Evolutionary conservation across 2,113 vertebrate species (phyloP).

Genomic region (Misgurnus mizolepis): DNA sequence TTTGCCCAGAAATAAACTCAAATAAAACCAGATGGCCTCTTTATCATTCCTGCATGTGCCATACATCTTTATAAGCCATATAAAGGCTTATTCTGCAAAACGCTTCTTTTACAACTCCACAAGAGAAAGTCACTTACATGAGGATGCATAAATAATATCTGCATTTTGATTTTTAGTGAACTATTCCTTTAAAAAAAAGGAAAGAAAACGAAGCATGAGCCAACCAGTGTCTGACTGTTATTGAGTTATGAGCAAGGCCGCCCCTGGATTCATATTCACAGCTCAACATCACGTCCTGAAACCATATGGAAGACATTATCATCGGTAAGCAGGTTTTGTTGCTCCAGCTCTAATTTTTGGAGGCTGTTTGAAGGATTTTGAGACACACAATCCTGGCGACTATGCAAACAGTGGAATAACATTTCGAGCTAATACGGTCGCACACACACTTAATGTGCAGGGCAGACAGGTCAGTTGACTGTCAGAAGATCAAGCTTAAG

Average conservation of each 20-base stretch:
- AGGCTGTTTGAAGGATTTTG: constrained; percentile 16
- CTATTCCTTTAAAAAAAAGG: background rate
- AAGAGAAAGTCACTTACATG: background rate
- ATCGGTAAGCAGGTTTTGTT: constrained; percentile 23
- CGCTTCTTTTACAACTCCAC: background rate
- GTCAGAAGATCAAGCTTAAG: constrained; percentile 62
- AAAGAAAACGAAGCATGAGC: background rate
- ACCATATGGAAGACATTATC: constrained; percentile 44
- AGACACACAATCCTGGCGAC: constrained; percentile 32
- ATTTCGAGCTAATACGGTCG: constrained; percentile 26
- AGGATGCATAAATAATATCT: constrained; percentile 2
- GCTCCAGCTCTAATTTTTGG: constrained; percentile 36
- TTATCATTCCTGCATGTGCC: too few relatives aligned
- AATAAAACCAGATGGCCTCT: too few relatives aligned
- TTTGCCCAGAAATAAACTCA: too few relatives aligned
- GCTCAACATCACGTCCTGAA: background rate
- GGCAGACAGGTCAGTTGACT: constrained; percentile 61
- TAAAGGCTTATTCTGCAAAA: background rate
- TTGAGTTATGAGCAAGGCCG: constrained; percentile 16
- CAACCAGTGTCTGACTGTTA: background rate
- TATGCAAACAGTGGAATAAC: constrained; percentile 31
- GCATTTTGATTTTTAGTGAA: background rate
- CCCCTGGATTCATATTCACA: constrained; percentile 14
- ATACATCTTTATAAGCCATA: too few relatives aligned
- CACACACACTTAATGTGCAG: constrained; percentile 44